phyloP scores from a whole-genome alignment of 1,140 invertebrate species.

The Euwallacea fornicatus region DNA sequence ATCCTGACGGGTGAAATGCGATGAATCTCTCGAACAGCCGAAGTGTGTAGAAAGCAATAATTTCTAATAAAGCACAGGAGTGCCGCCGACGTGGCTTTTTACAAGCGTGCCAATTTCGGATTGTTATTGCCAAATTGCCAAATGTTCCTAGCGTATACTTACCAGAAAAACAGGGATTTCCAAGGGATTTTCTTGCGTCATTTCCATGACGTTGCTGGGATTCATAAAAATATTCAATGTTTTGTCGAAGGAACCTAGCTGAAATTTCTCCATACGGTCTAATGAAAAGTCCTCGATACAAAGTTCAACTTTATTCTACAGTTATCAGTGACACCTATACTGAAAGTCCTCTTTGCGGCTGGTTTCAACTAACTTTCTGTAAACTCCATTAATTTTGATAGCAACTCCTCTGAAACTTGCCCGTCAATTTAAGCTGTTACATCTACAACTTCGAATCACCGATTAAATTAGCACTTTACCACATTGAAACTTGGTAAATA shows the following conservation, averaged over 20 bases:
- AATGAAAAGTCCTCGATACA: not conserved
- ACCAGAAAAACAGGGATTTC: no score
- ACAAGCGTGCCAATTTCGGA: constrained; percentile 26
- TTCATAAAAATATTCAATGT: no score
- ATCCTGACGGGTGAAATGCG: constrained; percentile 18
- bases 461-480: constrained; percentile 9
- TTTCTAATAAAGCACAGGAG: constrained; percentile 33
- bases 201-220: no score
- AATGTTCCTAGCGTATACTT: not conserved
- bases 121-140: constrained; percentile 16
- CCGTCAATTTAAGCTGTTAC: constrained; percentile 12
- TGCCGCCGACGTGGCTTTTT: constrained; percentile 22
- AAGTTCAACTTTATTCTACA: not conserved
- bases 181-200: no score
- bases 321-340: not conserved
- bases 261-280: no score
- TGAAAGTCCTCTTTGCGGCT: not conserved
- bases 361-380: not conserved
- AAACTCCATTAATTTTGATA: constrained; percentile 10
- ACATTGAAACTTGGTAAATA: constrained; percentile 8
- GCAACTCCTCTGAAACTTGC: constrained; percentile 4
- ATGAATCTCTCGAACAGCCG: constrained; percentile 32
- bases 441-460: not conserved
- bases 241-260: no score
- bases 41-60: constrained; percentile 32